Evolutionary conservation across 2,113 vertebrate genomes (phyloP), one percentile per base, ranked within the genome.

Genomic region (Mesocricetus auratus): DNA sequence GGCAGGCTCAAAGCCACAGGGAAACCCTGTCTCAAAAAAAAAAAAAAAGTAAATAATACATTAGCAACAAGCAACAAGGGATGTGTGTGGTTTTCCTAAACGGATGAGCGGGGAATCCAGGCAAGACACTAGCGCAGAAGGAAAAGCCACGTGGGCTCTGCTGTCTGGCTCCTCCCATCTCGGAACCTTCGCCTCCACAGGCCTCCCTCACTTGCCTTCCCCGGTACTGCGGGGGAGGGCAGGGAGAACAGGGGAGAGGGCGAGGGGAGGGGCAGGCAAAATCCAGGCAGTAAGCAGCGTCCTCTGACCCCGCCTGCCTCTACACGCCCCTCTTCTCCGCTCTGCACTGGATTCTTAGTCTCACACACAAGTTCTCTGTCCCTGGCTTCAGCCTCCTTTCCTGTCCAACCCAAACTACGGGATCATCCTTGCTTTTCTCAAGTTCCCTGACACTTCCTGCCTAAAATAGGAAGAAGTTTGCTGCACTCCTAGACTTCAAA

Each of bases 1-100:
- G n/a, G n/a, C n/a, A n/a, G n/a, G n/a, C n/a, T n/a, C n/a, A n/a
- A 31, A 13, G 29, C 29, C 31, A 31, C 4, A 31, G 11, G 0
- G 64, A 74, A 39, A 47, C 47, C 47, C 47, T 47, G 47, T 47
- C 47, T 47, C 47, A 47, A 47, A 47, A 47, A 47, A 78, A 13
- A 77, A 45, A 42, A 31, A 36, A 12, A 71, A 71, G 26, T 53
- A 36, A 56, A 53, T 71, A 56, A 87, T 66, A 17, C 47, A 85
- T 60, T 9, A 79, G 22, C 21, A 42, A 74, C 33, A 19, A 47
- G 1, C 39, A 17, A 21, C 71, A 85, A 42, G 56, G 17, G n/a
- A 39, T 39, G 12, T 31, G 56, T n/a, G 6, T 33, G 42, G 36
- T 4, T 21, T 21, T 69, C 24, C 53, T 50, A 86, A 79, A 29